Evolutionary conservation across 2,888 invertebrate genomes (phyloP).

Genomic region (Laspeyria flexula): DNA sequence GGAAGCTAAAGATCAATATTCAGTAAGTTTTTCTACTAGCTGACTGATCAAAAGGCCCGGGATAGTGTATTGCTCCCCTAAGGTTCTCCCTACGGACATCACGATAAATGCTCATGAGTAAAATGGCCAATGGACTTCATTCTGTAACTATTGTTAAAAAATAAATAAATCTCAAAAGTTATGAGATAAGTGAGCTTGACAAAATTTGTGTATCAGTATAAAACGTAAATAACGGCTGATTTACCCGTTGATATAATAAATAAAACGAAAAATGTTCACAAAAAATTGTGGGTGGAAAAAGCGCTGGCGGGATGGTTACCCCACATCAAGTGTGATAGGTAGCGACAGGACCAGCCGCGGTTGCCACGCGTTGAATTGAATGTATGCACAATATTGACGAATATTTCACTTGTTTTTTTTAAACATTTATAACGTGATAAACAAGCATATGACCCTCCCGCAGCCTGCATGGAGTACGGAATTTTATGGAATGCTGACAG

Average conservation of each 20-base stretch:
- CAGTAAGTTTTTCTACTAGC: too few species aligned
- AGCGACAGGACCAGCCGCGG: not conserved
- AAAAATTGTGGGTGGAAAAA: slow-evolving; percentile 4
- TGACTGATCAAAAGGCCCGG: too few species aligned
- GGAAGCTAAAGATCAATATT: too few species aligned
- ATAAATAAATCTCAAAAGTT: not conserved
- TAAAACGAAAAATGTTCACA: slow-evolving; percentile 14
- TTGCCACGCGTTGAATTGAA: slow-evolving; percentile 1
- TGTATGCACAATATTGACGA: not conserved
- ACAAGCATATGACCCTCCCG: too few species aligned
- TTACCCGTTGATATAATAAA: slow-evolving; percentile 25
- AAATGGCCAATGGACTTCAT: slow-evolving; percentile 2
- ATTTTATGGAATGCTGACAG: too few species aligned
- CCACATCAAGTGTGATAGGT: slow-evolving; percentile 1
- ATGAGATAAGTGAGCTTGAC: slow-evolving; percentile 21
- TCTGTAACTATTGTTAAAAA: slow-evolving; percentile 6
- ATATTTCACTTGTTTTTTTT: too few species aligned
- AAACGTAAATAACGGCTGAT: slow-evolving; percentile 28
- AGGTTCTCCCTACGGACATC: slow-evolving; percentile 6
- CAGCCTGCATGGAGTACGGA: too few species aligned
- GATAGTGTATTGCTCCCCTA: slow-evolving; percentile 11
- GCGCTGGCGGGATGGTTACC: not conserved
- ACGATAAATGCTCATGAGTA: slow-evolving; percentile 9
- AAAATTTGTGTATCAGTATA: slow-evolving; percentile 18
- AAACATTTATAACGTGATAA: too few species aligned